phyloP scores from a whole-genome alignment of 2,113 vertebrate genomes.

The Atherinomorus stipes region DNA sequence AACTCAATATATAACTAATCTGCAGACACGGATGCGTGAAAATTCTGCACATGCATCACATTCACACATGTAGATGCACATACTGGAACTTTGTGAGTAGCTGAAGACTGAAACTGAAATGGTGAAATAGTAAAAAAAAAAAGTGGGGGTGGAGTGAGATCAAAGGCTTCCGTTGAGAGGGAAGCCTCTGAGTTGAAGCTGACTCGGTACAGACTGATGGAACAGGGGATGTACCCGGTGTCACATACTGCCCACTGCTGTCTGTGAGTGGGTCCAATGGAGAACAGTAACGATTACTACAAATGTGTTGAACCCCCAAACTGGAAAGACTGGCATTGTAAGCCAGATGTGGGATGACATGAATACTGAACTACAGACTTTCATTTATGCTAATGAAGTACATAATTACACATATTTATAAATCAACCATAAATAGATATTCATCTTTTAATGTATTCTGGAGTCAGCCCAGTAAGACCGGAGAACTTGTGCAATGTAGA shows the following conservation, averaged over 20 bases:
- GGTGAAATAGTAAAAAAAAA: conserved; percentile 31
- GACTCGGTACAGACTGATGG: conserved; percentile 25
- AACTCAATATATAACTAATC: conserved; percentile 85
- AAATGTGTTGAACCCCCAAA: neutral
- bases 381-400: conserved; percentile 15
- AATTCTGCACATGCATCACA: conserved; percentile 9
- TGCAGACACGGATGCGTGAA: conserved; percentile 63
- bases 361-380: conserved; percentile 17
- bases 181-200: conserved; percentile 14
- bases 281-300: conserved; percentile 34
- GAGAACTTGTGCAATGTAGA: neutral
- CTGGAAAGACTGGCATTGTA: neutral
- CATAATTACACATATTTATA: conserved; percentile 37
- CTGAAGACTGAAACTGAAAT: conserved; percentile 45
- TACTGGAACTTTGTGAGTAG: conserved; percentile 23
- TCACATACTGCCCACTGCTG: conserved; percentile 8
- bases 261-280: conserved; percentile 27
- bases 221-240: conserved; percentile 45
- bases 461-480: neutral
- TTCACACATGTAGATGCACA: neutral
- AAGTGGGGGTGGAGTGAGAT: conserved; percentile 9
- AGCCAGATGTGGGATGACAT: neutral
- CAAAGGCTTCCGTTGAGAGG: conserved; percentile 30
- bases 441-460: neutral
- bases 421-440: neutral